phyloP scores from a whole-genome alignment of 2,888 invertebrate species.

The Tipula unca region DNA sequence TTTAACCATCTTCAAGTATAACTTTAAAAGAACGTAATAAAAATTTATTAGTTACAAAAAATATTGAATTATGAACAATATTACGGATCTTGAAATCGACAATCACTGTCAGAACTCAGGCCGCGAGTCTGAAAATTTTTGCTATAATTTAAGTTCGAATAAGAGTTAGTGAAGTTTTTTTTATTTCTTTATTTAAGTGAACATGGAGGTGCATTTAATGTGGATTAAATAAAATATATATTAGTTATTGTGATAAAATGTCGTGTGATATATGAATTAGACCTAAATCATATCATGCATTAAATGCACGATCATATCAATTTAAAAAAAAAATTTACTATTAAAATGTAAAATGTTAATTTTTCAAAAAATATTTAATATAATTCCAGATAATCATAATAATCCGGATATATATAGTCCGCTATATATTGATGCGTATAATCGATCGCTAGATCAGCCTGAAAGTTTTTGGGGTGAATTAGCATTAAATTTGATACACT shows the following conservation, averaged over 20 bases:
- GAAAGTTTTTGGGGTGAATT: conserved; percentile 81
- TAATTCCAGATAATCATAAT: conserved; percentile 9
- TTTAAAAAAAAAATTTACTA: not conserved
- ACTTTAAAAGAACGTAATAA: not conserved
- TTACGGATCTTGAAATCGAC: not conserved
- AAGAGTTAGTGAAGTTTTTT: not conserved
- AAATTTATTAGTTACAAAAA: not conserved
- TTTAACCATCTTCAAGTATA: not conserved
- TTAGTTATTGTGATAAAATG: not conserved
- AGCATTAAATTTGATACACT: conserved; percentile 56
- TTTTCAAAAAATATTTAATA: not conserved
- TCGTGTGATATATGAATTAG: not conserved
- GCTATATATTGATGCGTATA: conserved; percentile 55
- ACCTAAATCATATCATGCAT: not conserved
- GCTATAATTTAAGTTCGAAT: not conserved
- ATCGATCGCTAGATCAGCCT: conserved; percentile 63
- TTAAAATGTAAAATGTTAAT: not conserved
- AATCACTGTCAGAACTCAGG: not conserved
- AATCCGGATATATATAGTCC: conserved; percentile 37
- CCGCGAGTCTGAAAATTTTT: not conserved
- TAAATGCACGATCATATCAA: not conserved
- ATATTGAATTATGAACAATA: not conserved
- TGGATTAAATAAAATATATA: not conserved
- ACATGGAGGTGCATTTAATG: not conserved
- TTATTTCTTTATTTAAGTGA: not conserved